Conservation (phyloP, 2,113 vertebrate species). For the Hippocampus mohnikei region DNA sequence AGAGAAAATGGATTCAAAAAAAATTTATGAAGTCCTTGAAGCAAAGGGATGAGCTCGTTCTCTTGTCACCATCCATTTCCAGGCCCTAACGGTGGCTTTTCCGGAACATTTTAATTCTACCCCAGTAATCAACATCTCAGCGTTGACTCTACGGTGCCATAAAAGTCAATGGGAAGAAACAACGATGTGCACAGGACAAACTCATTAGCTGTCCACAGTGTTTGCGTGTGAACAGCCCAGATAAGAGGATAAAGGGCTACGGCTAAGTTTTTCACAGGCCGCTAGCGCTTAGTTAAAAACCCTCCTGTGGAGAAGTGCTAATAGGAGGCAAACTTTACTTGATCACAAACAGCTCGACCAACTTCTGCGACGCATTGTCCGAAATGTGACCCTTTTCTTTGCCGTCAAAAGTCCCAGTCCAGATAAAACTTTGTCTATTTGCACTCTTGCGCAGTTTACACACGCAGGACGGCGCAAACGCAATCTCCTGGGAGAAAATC, state of each 20-base stretch:
- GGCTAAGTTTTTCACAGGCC: slow-evolving; percentile 41
- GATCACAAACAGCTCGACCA: not conserved
- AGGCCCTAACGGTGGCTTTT: slow-evolving; percentile 24
- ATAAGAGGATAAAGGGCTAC: slow-evolving; percentile 52
- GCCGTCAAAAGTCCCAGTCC: not conserved
- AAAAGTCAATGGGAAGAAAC: slow-evolving; percentile 71
- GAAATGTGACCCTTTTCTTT: not conserved
- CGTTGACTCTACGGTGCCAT: slow-evolving; percentile 37
- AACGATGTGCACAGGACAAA: slow-evolving; percentile 57
- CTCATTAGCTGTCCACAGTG: slow-evolving; percentile 49
- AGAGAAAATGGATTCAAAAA: slow-evolving; percentile 17
- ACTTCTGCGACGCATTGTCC: slow-evolving; percentile 23
- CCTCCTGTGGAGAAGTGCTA: slow-evolving; percentile 36
- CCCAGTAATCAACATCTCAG: slow-evolving; percentile 34
- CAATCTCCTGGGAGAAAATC: slow-evolving; percentile 46
- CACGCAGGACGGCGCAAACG: slow-evolving; percentile 27
- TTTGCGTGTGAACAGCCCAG: slow-evolving; percentile 38
- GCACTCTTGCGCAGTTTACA: slow-evolving; percentile 36
- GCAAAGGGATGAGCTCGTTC: slow-evolving; percentile 4
- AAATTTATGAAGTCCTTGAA: slow-evolving; percentile 5
- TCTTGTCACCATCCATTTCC: slow-evolving; percentile 16
- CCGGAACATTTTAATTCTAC: slow-evolving; percentile 44
- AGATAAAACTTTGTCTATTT: slow-evolving; percentile 46
- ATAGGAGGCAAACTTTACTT: slow-evolving; percentile 13
- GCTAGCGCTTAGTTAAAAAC: slow-evolving; percentile 56